Conservation (phyloP, 2,888 invertebrate genomes). For the Idaea straminata region DNA sequence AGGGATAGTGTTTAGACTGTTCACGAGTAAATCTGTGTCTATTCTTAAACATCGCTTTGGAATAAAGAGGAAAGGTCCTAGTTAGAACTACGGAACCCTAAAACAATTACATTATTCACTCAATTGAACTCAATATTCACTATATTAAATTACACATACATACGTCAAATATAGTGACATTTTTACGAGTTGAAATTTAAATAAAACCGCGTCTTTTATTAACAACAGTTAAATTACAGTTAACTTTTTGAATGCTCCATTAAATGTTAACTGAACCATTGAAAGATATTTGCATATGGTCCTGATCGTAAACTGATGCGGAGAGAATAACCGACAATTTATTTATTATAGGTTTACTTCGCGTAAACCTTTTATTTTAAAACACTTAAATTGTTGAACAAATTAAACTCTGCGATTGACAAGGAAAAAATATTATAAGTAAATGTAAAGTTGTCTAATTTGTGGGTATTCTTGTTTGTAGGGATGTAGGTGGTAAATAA, state of each 20-base stretch:
- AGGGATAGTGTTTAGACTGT: too few species aligned
- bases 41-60: too few species aligned
- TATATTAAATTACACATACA: not conserved
- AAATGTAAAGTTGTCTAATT: too few species aligned
- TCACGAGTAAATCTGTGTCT: too few species aligned
- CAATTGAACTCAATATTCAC: not conserved
- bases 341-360: constrained; percentile 13
- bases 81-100: not conserved
- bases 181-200: not conserved
- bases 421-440: too few species aligned
- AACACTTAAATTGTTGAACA: too few species aligned
- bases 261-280: not conserved
- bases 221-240: not conserved
- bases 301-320: constrained; percentile 8
- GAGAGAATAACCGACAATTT: constrained; percentile 9
- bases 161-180: not conserved
- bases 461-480: too few species aligned
- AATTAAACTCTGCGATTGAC: too few species aligned
- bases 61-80: too few species aligned
- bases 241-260: not conserved
- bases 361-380: too few species aligned
- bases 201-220: not conserved
- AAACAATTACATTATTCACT: not conserved
- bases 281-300: not conserved
- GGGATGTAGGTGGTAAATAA: too few species aligned